Evolutionary conservation across 2,888 invertebrate species (phyloP).

Genomic region (Mythimna loreyi): DNA sequence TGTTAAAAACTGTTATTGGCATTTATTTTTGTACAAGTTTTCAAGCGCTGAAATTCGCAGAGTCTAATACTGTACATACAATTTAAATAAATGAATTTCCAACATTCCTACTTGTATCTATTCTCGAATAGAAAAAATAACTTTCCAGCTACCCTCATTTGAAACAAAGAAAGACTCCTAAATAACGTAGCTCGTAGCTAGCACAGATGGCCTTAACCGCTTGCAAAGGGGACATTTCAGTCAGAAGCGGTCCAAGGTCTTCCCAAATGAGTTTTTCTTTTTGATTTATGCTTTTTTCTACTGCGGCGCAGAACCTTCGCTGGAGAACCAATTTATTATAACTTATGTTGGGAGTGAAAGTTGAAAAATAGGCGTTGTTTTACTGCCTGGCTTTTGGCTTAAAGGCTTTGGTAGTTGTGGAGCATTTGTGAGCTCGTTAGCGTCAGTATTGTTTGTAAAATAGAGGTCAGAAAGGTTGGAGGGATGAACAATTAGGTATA

Average conservation of each 20-base stretch:
- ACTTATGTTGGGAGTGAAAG: constrained; percentile 24
- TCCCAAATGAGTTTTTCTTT: constrained; percentile 43
- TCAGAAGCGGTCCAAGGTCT: constrained; percentile 56
- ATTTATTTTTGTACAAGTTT: no score
- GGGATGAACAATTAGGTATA: background rate
- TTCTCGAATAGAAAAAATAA: constrained; percentile 3
- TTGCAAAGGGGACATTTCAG: constrained; percentile 25
- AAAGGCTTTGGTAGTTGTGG: background rate
- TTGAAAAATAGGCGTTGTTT: constrained; percentile 34
- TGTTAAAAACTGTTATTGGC: no score
- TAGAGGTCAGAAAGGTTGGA: background rate
- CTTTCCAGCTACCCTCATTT: constrained; percentile 6
- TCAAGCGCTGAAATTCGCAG: no score
- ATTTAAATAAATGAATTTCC: no score
- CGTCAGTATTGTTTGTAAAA: background rate
- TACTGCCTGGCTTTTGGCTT: constrained; percentile 10
- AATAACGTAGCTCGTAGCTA: constrained; percentile 26
- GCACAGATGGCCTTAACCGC: constrained; percentile 49
- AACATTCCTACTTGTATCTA: background rate
- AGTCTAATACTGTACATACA: no score
- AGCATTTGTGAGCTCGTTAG: constrained; percentile 13
- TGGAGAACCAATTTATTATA: constrained; percentile 43
- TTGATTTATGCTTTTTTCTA: constrained; percentile 58
- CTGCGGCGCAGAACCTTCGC: constrained; percentile 28
- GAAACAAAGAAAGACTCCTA: constrained; percentile 1